phyloP scores from a whole-genome alignment of 1,140 invertebrate species.

The Brachionus plicatilis region DNA sequence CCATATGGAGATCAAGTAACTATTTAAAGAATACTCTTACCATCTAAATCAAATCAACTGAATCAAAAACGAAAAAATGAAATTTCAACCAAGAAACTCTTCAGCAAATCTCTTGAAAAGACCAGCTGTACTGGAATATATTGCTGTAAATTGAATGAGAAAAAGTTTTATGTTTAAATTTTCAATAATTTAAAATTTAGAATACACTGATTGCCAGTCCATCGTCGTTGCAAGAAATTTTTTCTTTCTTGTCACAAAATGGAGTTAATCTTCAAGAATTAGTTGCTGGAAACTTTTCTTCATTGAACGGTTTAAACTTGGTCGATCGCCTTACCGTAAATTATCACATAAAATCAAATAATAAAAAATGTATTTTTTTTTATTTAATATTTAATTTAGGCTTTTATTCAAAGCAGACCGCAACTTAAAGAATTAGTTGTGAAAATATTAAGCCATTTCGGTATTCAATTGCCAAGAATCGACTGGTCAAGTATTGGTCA shows the following conservation, averaged over 20 bases:
- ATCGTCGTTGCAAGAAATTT: background rate
- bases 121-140: background rate
- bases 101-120: background rate
- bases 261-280: background rate
- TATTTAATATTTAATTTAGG: background rate
- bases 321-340: background rate
- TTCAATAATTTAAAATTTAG: background rate
- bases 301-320: background rate
- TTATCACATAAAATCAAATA: background rate
- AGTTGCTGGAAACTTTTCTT: background rate
- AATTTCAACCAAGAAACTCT: background rate
- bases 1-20: background rate
- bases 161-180: background rate
- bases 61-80: background rate
- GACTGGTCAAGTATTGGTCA: background rate
- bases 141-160: background rate
- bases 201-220: background rate
- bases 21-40: background rate
- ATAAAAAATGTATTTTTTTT: background rate
- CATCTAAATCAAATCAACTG: background rate
- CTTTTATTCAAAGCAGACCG: background rate
- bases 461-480: background rate
- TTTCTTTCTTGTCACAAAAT: background rate
- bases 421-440: background rate
- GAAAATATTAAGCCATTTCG: background rate